Base-by-base conservation (phyloP, 2,797 vertebrate genomes). In the Ctenopoma multispine region DNA sequence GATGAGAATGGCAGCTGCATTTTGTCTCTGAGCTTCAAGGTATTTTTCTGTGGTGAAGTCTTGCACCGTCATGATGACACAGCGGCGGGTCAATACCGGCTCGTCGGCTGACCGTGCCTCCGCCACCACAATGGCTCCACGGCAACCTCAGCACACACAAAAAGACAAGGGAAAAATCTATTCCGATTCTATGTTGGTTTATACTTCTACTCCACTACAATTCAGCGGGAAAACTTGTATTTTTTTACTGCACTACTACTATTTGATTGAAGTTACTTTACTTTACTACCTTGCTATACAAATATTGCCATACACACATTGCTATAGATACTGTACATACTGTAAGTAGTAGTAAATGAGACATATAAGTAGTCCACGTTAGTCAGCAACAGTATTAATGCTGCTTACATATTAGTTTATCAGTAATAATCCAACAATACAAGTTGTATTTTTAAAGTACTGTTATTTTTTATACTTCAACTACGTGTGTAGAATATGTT, bases 1-100 rank as follows among this genome's bases (percentile, higher is more conserved):
- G 54, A 96, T 90, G 38, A 96, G 83, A 6, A 95, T 9, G 1
- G 95, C 94, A 0, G 94, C 95, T 14, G 94, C 95, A 0, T 91
- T 94, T 86, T 95, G 94, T 44, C 81, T 90, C 78, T 91, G 91
- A 51, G 92, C 91, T 65, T 93, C 79, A 0, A 75, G 54, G 82
- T 90, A 93, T 55, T 77, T 90, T 15, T 92, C 86, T 24, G 86
- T 66, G 0, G 92, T 94, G 69, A 95, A 94, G 87, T 96, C 95
- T 3, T 38, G 23, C 48, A 94, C 85, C 78, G 90, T 94, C 93
- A 95, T 94, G 84, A 96, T 73, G 63, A 95, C 89, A 69, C 95
- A 95, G 50, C 92, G 93, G 2, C 95, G 90, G 20, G 90, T 94
- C 78, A 96, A 86, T 7, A 76, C 83, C 0, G 81, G 86, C 47